Conservation (phyloP, 2,888 invertebrate genomes). For the Malthinus flaveolus region DNA sequence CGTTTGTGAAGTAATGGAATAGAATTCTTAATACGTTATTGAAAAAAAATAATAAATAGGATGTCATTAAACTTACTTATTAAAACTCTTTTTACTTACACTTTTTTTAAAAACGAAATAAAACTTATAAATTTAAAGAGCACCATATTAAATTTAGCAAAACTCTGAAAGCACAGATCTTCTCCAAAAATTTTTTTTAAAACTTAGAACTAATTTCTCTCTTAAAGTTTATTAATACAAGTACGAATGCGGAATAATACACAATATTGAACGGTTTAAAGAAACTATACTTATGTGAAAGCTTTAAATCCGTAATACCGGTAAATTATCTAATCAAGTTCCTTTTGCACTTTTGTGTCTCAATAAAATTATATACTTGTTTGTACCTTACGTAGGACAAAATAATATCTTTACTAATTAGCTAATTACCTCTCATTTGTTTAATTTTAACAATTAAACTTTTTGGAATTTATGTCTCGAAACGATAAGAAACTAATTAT, state of each 20-base stretch:
- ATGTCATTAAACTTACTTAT: constrained; percentile 5
- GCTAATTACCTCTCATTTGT: no score
- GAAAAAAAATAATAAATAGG: not conserved
- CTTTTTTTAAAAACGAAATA: not conserved
- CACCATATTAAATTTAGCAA: not conserved
- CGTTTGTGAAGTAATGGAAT: constrained; percentile 8
- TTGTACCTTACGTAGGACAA: no score
- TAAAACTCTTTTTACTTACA: not conserved
- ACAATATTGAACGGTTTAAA: constrained; percentile 1
- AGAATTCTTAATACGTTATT: constrained; percentile 4
- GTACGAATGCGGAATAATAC: not conserved
- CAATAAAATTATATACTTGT: constrained; percentile 1
- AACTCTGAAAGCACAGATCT: not conserved
- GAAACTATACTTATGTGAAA: constrained; percentile 13
- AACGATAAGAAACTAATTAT: no score
- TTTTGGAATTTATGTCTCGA: no score
- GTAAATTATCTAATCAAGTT: constrained; percentile 16
- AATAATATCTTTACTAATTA: no score
- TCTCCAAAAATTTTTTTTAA: not conserved
- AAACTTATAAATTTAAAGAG: not conserved
- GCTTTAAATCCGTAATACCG: constrained; percentile 10
- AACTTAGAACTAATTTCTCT: no score
- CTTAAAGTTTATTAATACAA: no score
- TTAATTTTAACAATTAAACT: no score
- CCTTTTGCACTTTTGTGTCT: constrained; percentile 2